Percentiles rank a stretch among this genome's conserved stretches.
Conservation (phyloP, 2,113 vertebrate species). For the Istiophorus platypterus region DNA sequence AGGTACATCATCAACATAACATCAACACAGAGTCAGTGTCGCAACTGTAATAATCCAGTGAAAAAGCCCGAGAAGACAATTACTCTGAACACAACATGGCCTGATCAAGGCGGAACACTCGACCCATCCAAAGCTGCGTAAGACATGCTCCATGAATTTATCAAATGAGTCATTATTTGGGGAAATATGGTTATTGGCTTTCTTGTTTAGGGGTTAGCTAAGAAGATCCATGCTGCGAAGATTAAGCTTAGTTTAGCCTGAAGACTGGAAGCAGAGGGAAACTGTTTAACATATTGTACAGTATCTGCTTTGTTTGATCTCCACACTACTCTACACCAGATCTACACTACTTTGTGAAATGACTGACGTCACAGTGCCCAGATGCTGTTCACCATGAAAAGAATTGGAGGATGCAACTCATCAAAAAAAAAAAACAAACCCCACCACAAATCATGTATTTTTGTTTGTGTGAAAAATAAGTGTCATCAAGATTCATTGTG, state of each 20-base stretch:
- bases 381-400: too few relatives aligned
- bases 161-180: neutral
- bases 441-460: too few relatives aligned
- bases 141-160: slow-evolving; percentile 7
- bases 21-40: accelerated
- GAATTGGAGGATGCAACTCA: too few relatives aligned
- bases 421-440: too few relatives aligned
- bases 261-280: neutral
- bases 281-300: too few relatives aligned
- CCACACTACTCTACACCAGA: too few relatives aligned
- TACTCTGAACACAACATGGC: accelerated
- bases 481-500: too few relatives aligned
- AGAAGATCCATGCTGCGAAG: neutral
- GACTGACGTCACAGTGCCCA: too few relatives aligned
- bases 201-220: neutral
- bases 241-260: neutral
- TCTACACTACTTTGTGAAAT: too few relatives aligned
- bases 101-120: accelerated
- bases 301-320: too few relatives aligned
- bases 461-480: too few relatives aligned
- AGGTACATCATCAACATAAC: neutral
- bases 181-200: neutral
- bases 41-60: slow-evolving; percentile 59
- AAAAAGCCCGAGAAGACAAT: accelerated
- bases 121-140: slow-evolving; percentile 33